Evolutionary conservation across 1,140 invertebrate species (phyloP).

Genomic region (Hylyphantes graminicola): DNA sequence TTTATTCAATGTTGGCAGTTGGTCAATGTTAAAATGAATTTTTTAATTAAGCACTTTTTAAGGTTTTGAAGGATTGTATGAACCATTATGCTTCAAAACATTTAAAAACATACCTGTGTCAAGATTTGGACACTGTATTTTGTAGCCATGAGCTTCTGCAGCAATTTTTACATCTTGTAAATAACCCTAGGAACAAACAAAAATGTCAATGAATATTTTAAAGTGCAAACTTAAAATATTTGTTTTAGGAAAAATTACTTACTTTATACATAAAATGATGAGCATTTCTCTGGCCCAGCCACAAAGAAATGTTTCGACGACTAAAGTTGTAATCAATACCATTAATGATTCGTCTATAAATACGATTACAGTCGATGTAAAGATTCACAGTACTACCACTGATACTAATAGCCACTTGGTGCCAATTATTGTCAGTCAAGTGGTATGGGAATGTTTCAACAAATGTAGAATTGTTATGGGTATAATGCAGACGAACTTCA

Average conservation of each 20-base stretch:
- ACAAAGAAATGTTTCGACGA: constrained; percentile 75
- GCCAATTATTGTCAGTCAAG: constrained; percentile 87
- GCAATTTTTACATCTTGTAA: constrained; percentile 88
- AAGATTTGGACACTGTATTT: constrained; percentile 85
- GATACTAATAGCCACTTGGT: constrained; percentile 83
- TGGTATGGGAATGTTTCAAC: constrained; percentile 88
- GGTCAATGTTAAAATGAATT: too few species aligned
- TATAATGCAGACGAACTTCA: constrained; percentile 77
- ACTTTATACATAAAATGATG: constrained; percentile 91
- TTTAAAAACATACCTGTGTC: constrained; percentile 73
- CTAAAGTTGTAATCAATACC: constrained; percentile 81
- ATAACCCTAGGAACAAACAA: constrained; percentile 74
- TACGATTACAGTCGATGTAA: constrained; percentile 85
- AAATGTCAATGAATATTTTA: background rate
- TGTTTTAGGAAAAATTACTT: constrained; percentile 62
- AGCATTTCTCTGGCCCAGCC: constrained; percentile 86
- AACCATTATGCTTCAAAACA: background rate
- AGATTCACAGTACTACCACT: constrained; percentile 84
- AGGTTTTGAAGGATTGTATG: too few species aligned
- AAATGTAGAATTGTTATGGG: constrained; percentile 73
- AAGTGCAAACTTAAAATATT: background rate
- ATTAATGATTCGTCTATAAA: constrained; percentile 80
- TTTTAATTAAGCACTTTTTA: too few species aligned
- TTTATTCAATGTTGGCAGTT: too few species aligned
- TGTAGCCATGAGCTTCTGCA: constrained; percentile 84